Evolutionary conservation across 2,113 vertebrate genomes (phyloP).

Genomic region (Tragelaphus strepsiceros): DNA sequence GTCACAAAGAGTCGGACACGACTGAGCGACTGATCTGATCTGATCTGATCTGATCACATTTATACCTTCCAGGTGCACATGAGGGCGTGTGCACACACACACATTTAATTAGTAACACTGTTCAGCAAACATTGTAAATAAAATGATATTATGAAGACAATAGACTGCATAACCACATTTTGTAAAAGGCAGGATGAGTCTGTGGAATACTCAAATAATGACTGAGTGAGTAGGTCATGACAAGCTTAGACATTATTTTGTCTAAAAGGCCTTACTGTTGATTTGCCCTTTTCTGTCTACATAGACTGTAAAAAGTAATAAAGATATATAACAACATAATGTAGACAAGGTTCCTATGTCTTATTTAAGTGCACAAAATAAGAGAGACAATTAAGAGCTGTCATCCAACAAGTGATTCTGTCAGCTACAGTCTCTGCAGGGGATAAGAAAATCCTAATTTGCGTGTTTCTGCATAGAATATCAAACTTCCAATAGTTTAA

Average conservation of each 20-base stretch:
- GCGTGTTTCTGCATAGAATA: neutral
- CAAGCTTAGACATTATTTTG: neutral
- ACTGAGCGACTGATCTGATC: too few relatives aligned
- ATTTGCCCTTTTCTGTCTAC: neutral
- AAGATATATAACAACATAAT: neutral
- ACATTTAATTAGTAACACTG: neutral
- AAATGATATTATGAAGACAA: neutral
- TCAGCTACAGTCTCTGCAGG: neutral
- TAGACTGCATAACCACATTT: neutral
- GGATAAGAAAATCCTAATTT: constrained; percentile 1
- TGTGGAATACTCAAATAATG: neutral
- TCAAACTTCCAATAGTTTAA: neutral
- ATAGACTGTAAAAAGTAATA: neutral
- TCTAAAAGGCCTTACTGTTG: neutral
- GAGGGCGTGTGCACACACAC: neutral
- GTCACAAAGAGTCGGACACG: too few relatives aligned
- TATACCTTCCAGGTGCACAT: rapidly evolving
- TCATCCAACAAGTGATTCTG: constrained; percentile 21
- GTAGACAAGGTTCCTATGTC: neutral
- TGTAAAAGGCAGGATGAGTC: neutral
- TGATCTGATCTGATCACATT: too few relatives aligned
- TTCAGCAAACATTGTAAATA: neutral
- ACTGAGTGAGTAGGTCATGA: neutral
- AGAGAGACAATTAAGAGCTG: neutral
- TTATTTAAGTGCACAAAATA: neutral